A percentile compares a stretch with the other conserved stretches of the same genome.
Conservation (phyloP, 2,888 invertebrate genomes). For the Pecten maximus region DNA sequence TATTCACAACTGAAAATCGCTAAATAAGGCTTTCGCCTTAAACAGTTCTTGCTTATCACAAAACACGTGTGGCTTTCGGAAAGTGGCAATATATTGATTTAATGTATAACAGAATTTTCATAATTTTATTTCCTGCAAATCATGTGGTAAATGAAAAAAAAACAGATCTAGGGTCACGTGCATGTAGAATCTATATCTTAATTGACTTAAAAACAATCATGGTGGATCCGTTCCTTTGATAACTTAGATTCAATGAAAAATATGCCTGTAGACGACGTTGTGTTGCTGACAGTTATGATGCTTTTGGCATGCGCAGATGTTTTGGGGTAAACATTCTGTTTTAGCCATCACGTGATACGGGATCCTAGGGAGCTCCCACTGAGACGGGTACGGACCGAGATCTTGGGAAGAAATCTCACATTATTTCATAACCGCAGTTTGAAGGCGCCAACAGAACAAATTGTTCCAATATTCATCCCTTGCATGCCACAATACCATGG, state of each 20-base stretch:
- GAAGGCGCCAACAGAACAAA: slow-evolving; percentile 13
- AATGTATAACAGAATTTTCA: background rate
- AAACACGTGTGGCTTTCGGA: no score
- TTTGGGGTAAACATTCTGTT: background rate
- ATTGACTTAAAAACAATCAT: background rate
- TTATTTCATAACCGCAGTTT: slow-evolving; percentile 11
- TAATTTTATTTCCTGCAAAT: slow-evolving; percentile 21
- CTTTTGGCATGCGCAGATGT: background rate
- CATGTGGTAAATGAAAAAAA: background rate
- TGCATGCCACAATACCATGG: background rate
- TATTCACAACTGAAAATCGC: no score
- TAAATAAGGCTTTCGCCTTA: no score
- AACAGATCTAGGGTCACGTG: no score
- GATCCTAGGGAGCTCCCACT: background rate
- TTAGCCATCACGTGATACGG: background rate
- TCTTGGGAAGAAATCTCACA: background rate
- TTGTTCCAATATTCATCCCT: background rate
- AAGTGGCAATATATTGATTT: background rate
- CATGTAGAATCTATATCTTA: background rate
- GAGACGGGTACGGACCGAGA: background rate
- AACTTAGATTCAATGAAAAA: background rate
- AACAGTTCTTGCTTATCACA: no score
- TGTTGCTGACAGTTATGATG: slow-evolving; percentile 2
- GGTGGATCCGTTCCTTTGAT: background rate
- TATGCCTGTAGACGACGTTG: background rate